Conservation (phyloP, 2,888 invertebrate species). For the Drosophila kambysellisi region DNA sequence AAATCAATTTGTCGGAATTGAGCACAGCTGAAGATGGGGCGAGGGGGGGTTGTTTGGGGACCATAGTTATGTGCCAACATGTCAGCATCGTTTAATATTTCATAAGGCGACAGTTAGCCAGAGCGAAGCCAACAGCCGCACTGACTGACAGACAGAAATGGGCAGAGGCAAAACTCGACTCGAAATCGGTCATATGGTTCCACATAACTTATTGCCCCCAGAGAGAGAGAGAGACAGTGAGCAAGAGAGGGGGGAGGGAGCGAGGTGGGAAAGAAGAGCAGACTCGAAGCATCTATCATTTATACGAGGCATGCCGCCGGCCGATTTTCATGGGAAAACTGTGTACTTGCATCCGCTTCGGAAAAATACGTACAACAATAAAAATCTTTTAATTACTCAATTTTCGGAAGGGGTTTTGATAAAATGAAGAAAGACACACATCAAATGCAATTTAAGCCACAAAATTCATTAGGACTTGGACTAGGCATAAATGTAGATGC, state of each 20-base stretch:
- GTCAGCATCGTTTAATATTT: conserved; percentile 69
- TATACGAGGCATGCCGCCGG: conserved; percentile 4
- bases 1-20: conserved; percentile 78
- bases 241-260: not conserved
- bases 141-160: conserved; percentile 36
- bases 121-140: conserved; percentile 30
- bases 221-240: not conserved
- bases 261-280: not conserved
- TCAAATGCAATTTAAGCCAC: conserved; percentile 4
- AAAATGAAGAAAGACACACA: not conserved
- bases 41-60: not conserved
- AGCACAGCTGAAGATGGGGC: conserved; percentile 32
- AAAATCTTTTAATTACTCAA: conserved; percentile 22
- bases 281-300: conserved; percentile 26
- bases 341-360: conserved; percentile 12
- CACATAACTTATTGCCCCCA: conserved; percentile 48
- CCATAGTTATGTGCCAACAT: conserved; percentile 64
- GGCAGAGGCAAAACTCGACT: conserved; percentile 29
- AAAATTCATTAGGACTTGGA: not conserved
- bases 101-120: conserved; percentile 62
- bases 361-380: not conserved
- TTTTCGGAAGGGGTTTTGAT: not conserved
- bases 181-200: conserved; percentile 54
- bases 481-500: not conserved
- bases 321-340: conserved; percentile 55